phyloP scores from a whole-genome alignment of 1,140 invertebrate species.

The Zaprionus nigranus region DNA sequence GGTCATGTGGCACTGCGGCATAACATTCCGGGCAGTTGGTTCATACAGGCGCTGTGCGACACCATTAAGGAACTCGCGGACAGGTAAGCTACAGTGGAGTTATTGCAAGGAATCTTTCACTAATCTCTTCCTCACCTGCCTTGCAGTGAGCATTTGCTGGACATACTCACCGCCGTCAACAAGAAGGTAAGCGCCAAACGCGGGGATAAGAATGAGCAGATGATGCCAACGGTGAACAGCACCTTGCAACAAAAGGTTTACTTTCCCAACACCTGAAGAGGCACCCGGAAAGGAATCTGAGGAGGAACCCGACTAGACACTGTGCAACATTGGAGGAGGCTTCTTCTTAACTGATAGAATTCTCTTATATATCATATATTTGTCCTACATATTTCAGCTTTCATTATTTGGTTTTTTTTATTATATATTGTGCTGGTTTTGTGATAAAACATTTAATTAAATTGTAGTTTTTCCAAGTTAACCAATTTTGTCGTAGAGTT shows the following conservation, averaged over 20 bases:
- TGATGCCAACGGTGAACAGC: conserved; percentile 49
- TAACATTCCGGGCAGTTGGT: conserved; percentile 75
- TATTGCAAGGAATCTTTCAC: background rate
- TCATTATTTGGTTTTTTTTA: too few species aligned
- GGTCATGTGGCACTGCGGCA: conserved; percentile 71
- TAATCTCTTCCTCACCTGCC: background rate
- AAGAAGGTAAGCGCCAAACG: conserved; percentile 56
- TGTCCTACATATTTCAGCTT: too few species aligned
- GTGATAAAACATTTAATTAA: too few species aligned
- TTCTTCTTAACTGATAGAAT: too few species aligned
- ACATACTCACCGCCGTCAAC: conserved; percentile 66
- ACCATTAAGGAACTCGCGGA: conserved; percentile 42
- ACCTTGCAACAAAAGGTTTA: conserved; percentile 60
- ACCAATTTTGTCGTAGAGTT: too few species aligned
- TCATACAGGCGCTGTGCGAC: conserved; percentile 74
- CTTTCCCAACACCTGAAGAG: conserved; percentile 20
- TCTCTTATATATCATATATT: too few species aligned
- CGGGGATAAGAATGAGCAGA: conserved; percentile 60
- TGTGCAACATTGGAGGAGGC: too few species aligned
- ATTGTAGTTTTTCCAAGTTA: too few species aligned
- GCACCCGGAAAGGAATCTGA: too few species aligned
- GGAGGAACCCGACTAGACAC: too few species aligned
- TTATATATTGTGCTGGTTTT: too few species aligned
- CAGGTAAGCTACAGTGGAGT: conserved; percentile 37
- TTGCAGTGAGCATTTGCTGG: conserved; percentile 64